phyloP scores from a whole-genome alignment of 2,797 vertebrate genomes.

The Falco rusticolus region DNA sequence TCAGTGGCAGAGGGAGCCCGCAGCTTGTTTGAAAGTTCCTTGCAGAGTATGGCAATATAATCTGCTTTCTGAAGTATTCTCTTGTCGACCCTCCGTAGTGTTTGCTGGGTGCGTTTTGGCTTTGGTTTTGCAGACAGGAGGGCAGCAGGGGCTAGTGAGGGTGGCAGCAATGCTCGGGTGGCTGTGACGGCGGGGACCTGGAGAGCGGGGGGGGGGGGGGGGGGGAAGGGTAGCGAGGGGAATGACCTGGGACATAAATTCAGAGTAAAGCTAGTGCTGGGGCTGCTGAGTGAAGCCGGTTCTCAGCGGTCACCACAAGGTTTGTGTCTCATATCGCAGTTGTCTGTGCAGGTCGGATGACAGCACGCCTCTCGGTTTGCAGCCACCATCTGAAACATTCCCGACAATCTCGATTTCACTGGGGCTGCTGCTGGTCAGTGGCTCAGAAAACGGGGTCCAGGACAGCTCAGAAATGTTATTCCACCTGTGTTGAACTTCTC shows the following conservation, averaged over 20 bases:
- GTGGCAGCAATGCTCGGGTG: background rate
- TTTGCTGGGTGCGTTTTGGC: background rate
- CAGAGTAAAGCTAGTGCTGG: background rate
- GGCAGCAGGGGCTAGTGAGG: background rate
- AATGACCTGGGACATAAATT: background rate
- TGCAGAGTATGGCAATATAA: background rate
- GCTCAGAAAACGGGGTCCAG: background rate
- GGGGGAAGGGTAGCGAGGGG: background rate
- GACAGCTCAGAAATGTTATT: background rate
- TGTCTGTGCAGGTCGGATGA: background rate
- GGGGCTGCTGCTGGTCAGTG: background rate
- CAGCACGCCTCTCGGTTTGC: background rate
- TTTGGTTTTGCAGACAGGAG: background rate
- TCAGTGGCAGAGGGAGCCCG: background rate
- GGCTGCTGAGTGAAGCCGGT: background rate
- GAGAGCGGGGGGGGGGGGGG: too few species aligned
- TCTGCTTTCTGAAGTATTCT: background rate
- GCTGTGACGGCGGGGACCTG: background rate
- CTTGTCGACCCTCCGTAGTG: rapidly evolving
- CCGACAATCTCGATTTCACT: background rate
- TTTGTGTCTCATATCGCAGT: rapidly evolving
- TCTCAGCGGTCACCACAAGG: rapidly evolving
- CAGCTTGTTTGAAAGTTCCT: background rate
- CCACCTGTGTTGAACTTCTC: background rate
- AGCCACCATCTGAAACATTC: background rate